Conservation (phyloP, 2,797 vertebrate genomes). For the Tinamus major region DNA sequence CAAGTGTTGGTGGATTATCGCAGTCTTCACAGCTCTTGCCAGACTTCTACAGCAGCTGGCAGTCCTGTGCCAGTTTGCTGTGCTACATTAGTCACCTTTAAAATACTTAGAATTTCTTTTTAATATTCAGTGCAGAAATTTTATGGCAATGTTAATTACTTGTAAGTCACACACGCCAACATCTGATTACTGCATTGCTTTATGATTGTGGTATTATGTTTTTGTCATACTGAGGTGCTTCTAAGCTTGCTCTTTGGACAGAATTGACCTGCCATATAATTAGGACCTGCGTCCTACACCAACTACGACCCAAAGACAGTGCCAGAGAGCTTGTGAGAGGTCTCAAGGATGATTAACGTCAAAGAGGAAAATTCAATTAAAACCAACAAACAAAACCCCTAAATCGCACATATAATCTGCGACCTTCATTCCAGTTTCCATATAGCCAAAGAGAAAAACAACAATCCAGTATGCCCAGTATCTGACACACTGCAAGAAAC, state of each 20-base stretch:
- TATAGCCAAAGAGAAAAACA: neutral
- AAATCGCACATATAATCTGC: neutral
- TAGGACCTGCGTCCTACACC: neutral
- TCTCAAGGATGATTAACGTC: neutral
- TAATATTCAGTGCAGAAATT: neutral
- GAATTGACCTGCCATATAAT: neutral
- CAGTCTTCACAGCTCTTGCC: neutral
- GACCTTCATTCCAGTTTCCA: neutral
- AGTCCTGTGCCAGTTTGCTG: neutral
- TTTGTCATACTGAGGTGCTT: neutral
- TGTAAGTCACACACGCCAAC: neutral
- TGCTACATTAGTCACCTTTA: neutral
- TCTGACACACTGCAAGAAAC: neutral
- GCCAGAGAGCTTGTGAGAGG: neutral
- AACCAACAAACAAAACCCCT: neutral
- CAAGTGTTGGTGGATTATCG: neutral
- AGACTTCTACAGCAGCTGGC: neutral
- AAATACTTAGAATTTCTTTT: neutral
- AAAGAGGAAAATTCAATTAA: neutral
- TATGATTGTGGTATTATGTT: neutral
- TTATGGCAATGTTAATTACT: neutral
- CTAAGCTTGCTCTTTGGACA: neutral
- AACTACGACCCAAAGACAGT: neutral
- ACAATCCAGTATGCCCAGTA: neutral
- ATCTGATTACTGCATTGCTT: neutral